These are phyloP conservation scores for Lycia hirtaria DNA, from an alignment of 2,888 invertebrate species.

Conservation along the genomic window DNA sequence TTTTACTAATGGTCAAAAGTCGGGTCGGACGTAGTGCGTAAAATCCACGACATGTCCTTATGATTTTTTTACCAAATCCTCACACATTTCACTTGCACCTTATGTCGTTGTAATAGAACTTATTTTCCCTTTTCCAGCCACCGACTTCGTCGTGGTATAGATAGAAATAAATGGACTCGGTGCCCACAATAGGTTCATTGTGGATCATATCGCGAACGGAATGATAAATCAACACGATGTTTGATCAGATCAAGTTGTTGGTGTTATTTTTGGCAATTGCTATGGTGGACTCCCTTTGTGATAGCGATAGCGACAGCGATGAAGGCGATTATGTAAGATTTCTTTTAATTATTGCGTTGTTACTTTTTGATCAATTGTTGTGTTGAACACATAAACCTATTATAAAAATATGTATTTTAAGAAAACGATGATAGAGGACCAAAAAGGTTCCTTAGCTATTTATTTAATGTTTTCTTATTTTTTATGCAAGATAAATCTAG, in stretches of 20 bases:
- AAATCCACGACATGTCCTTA: constrained; percentile 19
- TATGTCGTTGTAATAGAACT: constrained; percentile 4
- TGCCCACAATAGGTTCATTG: constrained; percentile 23
- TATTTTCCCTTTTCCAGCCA: constrained; percentile 3
- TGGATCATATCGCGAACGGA: constrained; percentile 29
- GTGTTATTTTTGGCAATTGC: constrained; percentile 24
- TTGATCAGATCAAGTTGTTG: constrained; percentile 34
- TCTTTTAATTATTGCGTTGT: too few relatives aligned
- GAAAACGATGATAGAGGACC: too few relatives aligned
- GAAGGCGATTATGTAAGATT: constrained; percentile 17
- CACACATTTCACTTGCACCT: constrained; percentile 2
- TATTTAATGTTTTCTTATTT: too few relatives aligned
- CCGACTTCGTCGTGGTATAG: constrained; percentile 8
- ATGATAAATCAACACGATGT: constrained; percentile 38
- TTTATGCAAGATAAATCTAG: too few relatives aligned
- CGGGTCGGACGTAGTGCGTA: constrained; percentile 13
- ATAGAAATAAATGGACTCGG: constrained; percentile 33
- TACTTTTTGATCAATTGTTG: too few relatives aligned
- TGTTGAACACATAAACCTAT: too few relatives aligned
- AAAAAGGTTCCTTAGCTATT: too few relatives aligned
- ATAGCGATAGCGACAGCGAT: constrained; percentile 14
- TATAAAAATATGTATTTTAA: too few relatives aligned
- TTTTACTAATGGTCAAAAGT: too few relatives aligned
- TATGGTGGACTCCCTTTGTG: constrained; percentile 26
- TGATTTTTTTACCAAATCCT: constrained; percentile 12